Base-by-base conservation (phyloP, 2,113 vertebrate genomes). In the Prietella phreatophila region DNA sequence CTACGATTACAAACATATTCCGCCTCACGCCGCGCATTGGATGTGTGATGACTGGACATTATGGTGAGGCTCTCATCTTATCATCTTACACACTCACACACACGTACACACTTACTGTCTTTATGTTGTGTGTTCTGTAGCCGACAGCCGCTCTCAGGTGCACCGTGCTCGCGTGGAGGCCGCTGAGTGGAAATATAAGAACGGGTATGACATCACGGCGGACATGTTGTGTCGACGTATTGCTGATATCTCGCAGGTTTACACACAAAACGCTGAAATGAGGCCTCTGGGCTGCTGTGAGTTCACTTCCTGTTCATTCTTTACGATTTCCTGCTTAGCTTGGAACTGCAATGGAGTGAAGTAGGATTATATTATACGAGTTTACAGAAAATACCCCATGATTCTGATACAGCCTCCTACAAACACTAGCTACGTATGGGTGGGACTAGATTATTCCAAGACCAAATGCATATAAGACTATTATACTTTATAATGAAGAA, bases 201-300 rank as follows among this genome's bases (percentile, higher is more conserved):
- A 94, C 50, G 95, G 95, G 27, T 96, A 96, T 22, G 95, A 96
- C 90, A 95, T 96, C 93, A 92, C 65, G 0, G 93, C 93, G 0
- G 96, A 96, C 73, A 91, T 93, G 92, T 89, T 96, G 93, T 95
- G 95, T 86, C 94, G 94, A 17, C 91, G 94, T 65, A 42, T 96
- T 90, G 95, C 95, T 0, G 95, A 96, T 69, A 94, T 96, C 91
- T 96, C 95, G 0, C 96, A 96, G 93, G 95, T 96, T 19, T 96
- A 96, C 94, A 96, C 96, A 0, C 96, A 96, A 58, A 96, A 96
- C 0, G 96, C 96, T 0, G 95, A 96, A 87, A 96, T 96, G 96
- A 95, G 96, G 65, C 95, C 96, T 8, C 92, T 96, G 8, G 96
- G 95, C 91, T 96, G 96, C 93, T 95, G 96, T 96, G 92, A 96